A percentile compares a stretch with the other conserved stretches of the same genome.
These are phyloP conservation scores for Trididemnum miniatum DNA, from an alignment of 23 tunicate genomes.

Conservation along the genomic window DNA sequence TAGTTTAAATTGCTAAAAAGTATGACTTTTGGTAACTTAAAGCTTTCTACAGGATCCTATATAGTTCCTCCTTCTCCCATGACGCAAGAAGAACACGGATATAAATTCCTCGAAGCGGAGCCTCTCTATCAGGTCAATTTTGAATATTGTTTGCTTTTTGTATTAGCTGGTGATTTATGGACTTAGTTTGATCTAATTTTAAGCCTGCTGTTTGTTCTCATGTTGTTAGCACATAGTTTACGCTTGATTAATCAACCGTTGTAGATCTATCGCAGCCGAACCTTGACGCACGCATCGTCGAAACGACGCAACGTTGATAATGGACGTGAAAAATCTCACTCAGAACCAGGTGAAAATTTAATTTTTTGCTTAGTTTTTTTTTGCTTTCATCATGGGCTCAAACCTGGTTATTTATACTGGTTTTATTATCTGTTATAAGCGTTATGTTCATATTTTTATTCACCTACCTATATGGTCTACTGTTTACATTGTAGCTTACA, in stretches of 20 bases:
- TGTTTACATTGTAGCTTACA: too few species aligned
- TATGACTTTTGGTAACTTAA: too few species aligned
- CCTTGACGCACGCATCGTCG: conserved; percentile 64
- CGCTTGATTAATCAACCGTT: conserved; percentile 8
- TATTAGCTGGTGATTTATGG: too few species aligned
- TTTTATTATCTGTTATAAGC: too few species aligned
- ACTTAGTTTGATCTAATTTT: too few species aligned
- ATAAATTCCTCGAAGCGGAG: conserved; percentile 74
- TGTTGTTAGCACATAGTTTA: background rate
- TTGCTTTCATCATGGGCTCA: background rate
- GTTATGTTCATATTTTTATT: too few species aligned
- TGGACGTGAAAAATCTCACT: background rate
- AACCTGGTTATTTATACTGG: too few species aligned
- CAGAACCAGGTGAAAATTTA: conserved; percentile 7
- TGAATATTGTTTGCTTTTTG: too few species aligned
- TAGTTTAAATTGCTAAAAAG: too few species aligned
- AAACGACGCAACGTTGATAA: conserved; percentile 2
- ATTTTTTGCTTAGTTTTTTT: background rate
- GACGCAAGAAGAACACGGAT: conserved; percentile 1
- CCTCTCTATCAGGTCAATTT: conserved; percentile 89
- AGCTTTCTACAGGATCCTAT: conserved; percentile 27
- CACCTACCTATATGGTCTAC: too few species aligned
- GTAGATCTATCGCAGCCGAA: conserved; percentile 78
- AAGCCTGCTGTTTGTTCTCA: too few species aligned
- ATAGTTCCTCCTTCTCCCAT: conserved; percentile 55